Evolutionary conservation across 2,113 vertebrate genomes (phyloP).

Genomic region (Origma solitaria): DNA sequence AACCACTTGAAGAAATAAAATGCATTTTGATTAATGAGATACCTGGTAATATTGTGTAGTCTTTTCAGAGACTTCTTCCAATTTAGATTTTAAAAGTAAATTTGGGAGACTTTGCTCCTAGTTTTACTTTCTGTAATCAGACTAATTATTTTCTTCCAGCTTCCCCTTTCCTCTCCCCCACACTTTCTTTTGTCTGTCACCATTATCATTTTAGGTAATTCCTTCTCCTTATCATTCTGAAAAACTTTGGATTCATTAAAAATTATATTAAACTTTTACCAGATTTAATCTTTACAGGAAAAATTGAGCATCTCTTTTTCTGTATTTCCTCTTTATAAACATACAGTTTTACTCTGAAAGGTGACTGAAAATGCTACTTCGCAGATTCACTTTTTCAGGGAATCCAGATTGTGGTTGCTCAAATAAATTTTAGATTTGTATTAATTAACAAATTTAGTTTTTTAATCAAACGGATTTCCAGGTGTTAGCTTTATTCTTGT

Average conservation of each 20-base stretch:
- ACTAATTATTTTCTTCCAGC: background rate
- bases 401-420: background rate
- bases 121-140: background rate
- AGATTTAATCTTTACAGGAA: background rate
- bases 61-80: background rate
- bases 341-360: background rate
- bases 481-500: background rate
- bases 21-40: background rate
- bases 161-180: background rate
- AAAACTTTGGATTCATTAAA: background rate
- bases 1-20: background rate
- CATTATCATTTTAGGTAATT: background rate
- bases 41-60: accelerated
- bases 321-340: background rate
- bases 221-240: background rate
- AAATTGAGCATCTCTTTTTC: background rate
- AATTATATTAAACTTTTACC: background rate
- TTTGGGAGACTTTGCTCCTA: background rate
- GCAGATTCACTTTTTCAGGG: background rate
- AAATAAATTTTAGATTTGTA: background rate
- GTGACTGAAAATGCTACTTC: background rate
- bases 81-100: background rate
- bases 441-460: too few relatives aligned
- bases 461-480: too few relatives aligned
- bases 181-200: background rate